A percentile compares a stretch with the other conserved stretches of the same genome.
Evolutionary conservation across 2,797 vertebrate species (phyloP).

Genomic region (Sphaeramia orbicularis): DNA sequence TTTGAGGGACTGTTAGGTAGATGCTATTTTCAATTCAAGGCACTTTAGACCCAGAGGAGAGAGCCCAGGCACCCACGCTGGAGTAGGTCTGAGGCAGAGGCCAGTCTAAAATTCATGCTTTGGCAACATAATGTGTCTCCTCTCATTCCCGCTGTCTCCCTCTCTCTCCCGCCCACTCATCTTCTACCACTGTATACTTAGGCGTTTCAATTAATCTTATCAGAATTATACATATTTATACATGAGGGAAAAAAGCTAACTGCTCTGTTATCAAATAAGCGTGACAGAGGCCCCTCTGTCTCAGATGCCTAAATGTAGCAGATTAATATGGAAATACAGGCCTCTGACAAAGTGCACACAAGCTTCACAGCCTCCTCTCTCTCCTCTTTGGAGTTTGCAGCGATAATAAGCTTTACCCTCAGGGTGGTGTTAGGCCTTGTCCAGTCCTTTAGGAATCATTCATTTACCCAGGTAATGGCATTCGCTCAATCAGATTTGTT

Average conservation of each 20-base stretch:
- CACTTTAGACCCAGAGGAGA: conserved; percentile 69
- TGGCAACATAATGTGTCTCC: conserved; percentile 59
- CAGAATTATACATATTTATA: conserved; percentile 88
- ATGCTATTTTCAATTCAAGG: conserved; percentile 81
- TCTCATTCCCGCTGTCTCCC: conserved; percentile 44
- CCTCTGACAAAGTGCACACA: conserved; percentile 73
- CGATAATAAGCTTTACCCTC: conserved; percentile 84
- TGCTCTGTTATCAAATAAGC: conserved; percentile 79
- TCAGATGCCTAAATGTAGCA: conserved; percentile 79
- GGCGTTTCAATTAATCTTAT: conserved; percentile 87
- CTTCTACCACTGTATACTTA: conserved; percentile 78
- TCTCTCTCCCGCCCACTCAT: conserved; percentile 51
- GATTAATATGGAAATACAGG: conserved; percentile 85
- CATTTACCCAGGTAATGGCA: conserved; percentile 84
- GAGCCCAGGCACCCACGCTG: conserved; percentile 47
- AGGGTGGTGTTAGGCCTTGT: conserved; percentile 77
- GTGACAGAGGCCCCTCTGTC: conserved; percentile 77
- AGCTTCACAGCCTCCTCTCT: conserved; percentile 57
- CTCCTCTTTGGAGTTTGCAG: conserved; percentile 72
- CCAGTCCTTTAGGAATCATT: conserved; percentile 83
- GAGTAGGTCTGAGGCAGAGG: conserved; percentile 57
- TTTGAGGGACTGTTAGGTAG: conserved; percentile 74
- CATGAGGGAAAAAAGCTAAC: conserved; percentile 79
- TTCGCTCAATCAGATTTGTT: conserved; percentile 83
- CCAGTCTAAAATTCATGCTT: conserved; percentile 62